Conservation (phyloP, 2,113 vertebrate genomes). For the Petrocephalus microphthalmus region DNA sequence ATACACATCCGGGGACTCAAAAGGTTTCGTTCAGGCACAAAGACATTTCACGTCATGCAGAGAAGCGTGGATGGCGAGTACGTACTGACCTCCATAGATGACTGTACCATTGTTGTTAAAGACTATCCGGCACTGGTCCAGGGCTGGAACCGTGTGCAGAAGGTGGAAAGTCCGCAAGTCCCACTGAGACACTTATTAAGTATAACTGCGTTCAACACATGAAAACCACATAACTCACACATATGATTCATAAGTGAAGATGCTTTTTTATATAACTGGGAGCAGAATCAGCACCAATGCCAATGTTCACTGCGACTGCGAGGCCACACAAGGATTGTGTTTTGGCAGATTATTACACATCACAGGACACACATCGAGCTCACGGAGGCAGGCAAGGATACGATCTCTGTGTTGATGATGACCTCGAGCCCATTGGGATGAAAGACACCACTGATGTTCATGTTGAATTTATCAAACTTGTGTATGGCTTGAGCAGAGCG, state of each 20-base stretch:
- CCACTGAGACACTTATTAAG: conserved; percentile 78
- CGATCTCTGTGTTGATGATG: conserved; percentile 97
- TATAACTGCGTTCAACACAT: conserved; percentile 33
- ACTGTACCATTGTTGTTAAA: conserved; percentile 97
- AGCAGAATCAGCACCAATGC: neutral
- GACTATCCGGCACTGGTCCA: conserved; percentile 95
- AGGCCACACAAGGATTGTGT: neutral
- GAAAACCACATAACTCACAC: neutral
- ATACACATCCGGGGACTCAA: neutral
- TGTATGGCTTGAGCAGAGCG: conserved; percentile 94
- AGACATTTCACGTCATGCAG: neutral
- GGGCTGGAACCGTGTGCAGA: conserved; percentile 89
- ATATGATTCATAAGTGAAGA: neutral
- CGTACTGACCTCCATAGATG: conserved; percentile 91
- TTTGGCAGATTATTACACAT: neutral
- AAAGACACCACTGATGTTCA: conserved; percentile 99
- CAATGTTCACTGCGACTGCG: neutral
- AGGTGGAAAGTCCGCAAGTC: conserved; percentile 95
- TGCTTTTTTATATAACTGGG: neutral
- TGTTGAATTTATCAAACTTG: conserved; percentile 99
- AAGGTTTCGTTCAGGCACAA: neutral
- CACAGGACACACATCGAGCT: neutral
- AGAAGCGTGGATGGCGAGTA: neutral
- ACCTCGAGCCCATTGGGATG: conserved; percentile 93
- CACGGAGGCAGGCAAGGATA: conserved; percentile 68